Base-by-base conservation (phyloP, 1,140 invertebrate species). In the Dendrolimus kikuchii region DNA sequence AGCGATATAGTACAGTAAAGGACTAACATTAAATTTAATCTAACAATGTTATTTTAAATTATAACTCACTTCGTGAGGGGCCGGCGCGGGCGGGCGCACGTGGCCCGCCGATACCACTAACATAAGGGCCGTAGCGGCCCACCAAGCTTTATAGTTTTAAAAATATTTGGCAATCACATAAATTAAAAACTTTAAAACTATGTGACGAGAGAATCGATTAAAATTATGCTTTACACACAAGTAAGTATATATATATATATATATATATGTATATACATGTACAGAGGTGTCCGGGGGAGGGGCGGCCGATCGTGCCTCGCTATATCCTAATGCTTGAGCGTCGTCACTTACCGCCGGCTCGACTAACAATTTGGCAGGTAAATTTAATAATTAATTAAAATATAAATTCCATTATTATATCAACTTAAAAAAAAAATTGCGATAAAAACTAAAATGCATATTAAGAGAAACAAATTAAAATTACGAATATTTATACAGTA, bases 1-100 rank as follows among this genome's bases (percentile, higher is more conserved):
- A 86, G 79, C 83, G 83, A 84, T 86, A 83, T 81, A 82, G 73
- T 84, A 86, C 78, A 86, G 81, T 84, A 86, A 82, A 83, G 77
- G 83, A 86, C 83, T 84, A 86, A 86, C 64, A 86, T 86, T 86
- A 86, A 84, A 86, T 84, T 84, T 86, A 86, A 86, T 86, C 83
- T 84, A 86, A 83, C 77, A 84, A 74, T 82, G 78, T 85, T 83
- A 85, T 72, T 80, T 86, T 83, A 86, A 84, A 86, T 82, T 74
- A 83, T 84, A 86, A 80, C 70, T 80, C 79, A 81, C 77, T 71
- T 77, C 69, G 73, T 66, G 64, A 63, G 61, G 75, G 72, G 60
- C 71, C 68, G 56, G 59, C 51, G 65, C 59, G 68, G 51, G 60
- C 74, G 74, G 58, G 68, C 68, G 69, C 55, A 59, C 64, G 55